Conservation (phyloP, 2,888 invertebrate species). For the Diaprepes abbreviatus region DNA sequence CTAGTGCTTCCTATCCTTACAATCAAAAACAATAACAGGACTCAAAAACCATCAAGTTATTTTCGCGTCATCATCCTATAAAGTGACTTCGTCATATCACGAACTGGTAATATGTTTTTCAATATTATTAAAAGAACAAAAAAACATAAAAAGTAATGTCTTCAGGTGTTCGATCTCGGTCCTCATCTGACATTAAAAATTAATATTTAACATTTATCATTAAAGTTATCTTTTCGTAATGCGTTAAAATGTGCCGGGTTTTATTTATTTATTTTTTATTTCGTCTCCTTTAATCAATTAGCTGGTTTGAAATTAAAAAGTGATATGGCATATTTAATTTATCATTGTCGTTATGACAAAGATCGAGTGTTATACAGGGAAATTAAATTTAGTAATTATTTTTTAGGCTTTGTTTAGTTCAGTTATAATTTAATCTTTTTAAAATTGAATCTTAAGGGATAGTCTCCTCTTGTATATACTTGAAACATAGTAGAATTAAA, state of each 20-base stretch:
- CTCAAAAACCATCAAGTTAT: too few species aligned
- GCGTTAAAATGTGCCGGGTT: conserved; percentile 20
- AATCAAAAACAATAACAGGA: too few species aligned
- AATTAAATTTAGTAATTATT: conserved; percentile 19
- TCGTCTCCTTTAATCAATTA: conserved; percentile 45
- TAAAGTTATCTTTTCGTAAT: conserved; percentile 28
- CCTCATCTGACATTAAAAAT: conserved; percentile 8
- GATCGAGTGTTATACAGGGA: conserved; percentile 32
- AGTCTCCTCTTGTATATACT: too few species aligned
- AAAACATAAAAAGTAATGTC: neutral
- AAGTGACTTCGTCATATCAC: too few species aligned
- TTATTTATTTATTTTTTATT: neutral
- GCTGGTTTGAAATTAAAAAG: conserved; percentile 40
- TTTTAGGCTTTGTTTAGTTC: neutral
- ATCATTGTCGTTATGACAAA: conserved; percentile 47
- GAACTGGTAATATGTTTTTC: too few species aligned
- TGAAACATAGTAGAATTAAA: too few species aligned
- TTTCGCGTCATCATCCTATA: too few species aligned
- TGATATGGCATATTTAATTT: conserved; percentile 49
- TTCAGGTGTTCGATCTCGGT: neutral
- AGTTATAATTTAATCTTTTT: too few species aligned
- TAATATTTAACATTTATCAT: conserved; percentile 29
- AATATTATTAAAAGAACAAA: too few species aligned
- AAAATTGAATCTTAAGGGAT: too few species aligned
- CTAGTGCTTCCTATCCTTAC: too few species aligned